Percentiles rank a stretch among this genome's conserved stretches.
phyloP scores from a whole-genome alignment of 2,113 vertebrate genomes.

The Calypte anna region DNA sequence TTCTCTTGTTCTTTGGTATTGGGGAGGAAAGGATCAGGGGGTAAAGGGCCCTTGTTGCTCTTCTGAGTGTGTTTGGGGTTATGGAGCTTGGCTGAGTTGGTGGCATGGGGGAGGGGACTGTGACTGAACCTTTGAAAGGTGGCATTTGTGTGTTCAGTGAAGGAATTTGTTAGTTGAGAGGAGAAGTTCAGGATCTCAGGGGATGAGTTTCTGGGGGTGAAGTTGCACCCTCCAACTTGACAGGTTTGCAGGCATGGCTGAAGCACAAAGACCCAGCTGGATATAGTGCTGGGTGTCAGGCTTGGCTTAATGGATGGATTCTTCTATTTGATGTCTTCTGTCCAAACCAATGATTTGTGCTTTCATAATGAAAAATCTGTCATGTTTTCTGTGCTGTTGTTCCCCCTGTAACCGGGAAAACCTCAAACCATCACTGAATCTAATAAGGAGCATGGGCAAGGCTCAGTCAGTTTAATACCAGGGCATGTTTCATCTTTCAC shows the following conservation, averaged over 20 bases:
- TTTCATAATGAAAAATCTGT: background rate
- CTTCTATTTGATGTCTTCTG: background rate
- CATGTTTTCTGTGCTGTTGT: background rate
- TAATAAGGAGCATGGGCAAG: background rate
- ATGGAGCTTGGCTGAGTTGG: rapidly evolving
- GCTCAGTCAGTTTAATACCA: background rate
- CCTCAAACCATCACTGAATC: background rate
- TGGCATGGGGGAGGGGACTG: background rate
- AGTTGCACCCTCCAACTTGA: background rate
- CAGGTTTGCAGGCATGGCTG: background rate
- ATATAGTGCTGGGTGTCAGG: background rate
- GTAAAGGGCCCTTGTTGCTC: background rate
- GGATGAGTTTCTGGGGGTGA: background rate
- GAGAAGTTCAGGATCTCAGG: background rate
- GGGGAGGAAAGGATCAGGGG: background rate
- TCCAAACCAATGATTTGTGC: background rate
- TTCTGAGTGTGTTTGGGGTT: background rate
- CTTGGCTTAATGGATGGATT: background rate
- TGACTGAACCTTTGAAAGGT: background rate
- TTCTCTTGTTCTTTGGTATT: background rate
- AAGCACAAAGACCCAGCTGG: background rate
- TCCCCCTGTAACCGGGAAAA: background rate
- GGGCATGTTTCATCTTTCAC: background rate
- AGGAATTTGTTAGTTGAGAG: background rate
- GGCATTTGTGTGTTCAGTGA: background rate